Percentiles rank a stretch among this genome's conserved stretches.
Conservation (phyloP, 2,888 invertebrate species). For the Mythimna albipuncta region DNA sequence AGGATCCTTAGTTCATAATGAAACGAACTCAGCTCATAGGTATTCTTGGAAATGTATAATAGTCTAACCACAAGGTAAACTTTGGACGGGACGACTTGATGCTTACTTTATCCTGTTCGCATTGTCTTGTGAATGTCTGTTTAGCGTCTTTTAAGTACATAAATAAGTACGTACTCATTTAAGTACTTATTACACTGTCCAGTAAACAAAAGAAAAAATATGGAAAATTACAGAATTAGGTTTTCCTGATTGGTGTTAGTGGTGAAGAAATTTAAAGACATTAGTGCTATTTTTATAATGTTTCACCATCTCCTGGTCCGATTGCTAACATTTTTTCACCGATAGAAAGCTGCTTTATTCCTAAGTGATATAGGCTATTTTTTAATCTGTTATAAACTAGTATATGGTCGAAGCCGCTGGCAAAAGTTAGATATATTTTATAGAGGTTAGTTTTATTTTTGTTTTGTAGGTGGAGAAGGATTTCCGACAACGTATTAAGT, state of each 20-base stretch:
- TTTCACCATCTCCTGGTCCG: background rate
- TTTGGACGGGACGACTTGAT: slow-evolving; percentile 24
- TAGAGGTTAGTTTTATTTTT: too few relatives aligned
- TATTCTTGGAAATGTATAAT: slow-evolving; percentile 15
- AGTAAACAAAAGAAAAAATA: background rate
- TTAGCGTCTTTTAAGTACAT: background rate
- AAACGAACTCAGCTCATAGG: background rate
- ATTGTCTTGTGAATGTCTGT: slow-evolving; percentile 42
- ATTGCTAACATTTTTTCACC: too few relatives aligned
- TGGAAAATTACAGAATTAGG: background rate
- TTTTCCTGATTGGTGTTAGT: background rate
- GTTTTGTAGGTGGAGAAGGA: too few relatives aligned
- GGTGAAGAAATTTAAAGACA: background rate
- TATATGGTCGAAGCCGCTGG: too few relatives aligned
- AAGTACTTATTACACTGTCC: too few relatives aligned
- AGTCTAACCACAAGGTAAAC: slow-evolving; percentile 14
- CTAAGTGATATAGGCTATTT: too few relatives aligned
- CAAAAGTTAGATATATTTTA: too few relatives aligned
- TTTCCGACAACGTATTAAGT: background rate
- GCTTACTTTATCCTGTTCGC: slow-evolving; percentile 57
- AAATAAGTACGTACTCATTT: too few relatives aligned
- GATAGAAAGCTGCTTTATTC: too few relatives aligned
- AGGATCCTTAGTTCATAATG: background rate
- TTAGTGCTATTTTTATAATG: background rate
- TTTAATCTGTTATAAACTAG: too few relatives aligned